Base-by-base conservation (phyloP, 2,113 vertebrate species). In the Misgurnus anguillicaudatus region DNA sequence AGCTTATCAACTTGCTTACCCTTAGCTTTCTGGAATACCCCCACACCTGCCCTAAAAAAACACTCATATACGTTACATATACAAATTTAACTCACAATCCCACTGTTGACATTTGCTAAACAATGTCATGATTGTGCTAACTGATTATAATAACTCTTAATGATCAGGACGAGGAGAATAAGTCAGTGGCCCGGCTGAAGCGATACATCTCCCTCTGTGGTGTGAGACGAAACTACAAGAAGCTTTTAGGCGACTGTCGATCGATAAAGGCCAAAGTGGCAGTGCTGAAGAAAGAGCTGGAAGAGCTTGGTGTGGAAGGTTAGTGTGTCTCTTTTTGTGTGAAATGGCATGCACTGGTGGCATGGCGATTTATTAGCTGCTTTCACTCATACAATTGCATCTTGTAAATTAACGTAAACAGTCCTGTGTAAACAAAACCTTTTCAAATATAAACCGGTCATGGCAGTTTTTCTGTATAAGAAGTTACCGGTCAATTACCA, bases 141-240 rank as follows among this genome's bases (percentile, higher is more conserved):
- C 7, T 53, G 17, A 42, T 19, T 68, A 11, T 16, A 45, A 16
- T 42, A 0, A 5, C 9, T 14, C 42, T 71, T 17, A 1, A 61
- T 19, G 3, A n/a, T 68, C 83, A 91, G 90, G 80, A 80, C 9
- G 80, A 88, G 0, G 21, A 91, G 53, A 11, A 84, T 82, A 84
- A 89, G 17, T 78, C 93, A 0, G 82, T 97, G 9, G 73, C 65
- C 1, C 90, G 92, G 47, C 91, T 97, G 31, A 97, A 95, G 82
- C 94, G 90, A 24, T 96, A 94, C 83, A 95, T 97, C 24, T 5
- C 90, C 47, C 91, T 95, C 61, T 97, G 95, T 75, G 95, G 95
- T 0, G 93, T 89, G 67, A 82, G 86, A 58, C 88, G 85, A 9
- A 95, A 95, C 87, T 97, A 95, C 84, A 96, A 95, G 86, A 95